These are phyloP conservation scores for Premnoplex brunnescens DNA, from an alignment of 2,797 vertebrate species.

Conservation along the genomic window DNA sequence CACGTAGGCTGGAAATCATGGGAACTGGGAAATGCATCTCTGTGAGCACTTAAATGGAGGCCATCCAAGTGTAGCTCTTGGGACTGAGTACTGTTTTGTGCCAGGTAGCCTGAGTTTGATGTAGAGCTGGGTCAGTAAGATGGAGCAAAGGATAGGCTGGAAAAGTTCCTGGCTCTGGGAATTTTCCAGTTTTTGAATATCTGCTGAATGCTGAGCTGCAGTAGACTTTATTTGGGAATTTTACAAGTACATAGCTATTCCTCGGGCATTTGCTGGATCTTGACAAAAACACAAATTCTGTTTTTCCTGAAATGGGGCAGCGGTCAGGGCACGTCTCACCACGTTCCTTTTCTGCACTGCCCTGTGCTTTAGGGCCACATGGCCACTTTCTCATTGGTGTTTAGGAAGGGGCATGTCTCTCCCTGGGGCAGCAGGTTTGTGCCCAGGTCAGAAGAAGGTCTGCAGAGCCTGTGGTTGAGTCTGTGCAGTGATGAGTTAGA, in stretches of 20 bases:
- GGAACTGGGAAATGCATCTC: neutral
- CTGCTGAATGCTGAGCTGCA: neutral
- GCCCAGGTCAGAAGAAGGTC: neutral
- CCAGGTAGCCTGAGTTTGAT: neutral
- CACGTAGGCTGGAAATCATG: accelerated
- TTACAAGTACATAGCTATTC: neutral
- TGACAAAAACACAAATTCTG: neutral
- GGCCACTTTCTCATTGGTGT: neutral
- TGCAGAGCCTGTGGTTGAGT: neutral
- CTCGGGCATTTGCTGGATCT: neutral
- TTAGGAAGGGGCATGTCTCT: neutral
- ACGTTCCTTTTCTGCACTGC: accelerated
- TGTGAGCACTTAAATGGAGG: neutral
- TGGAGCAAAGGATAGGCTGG: neutral
- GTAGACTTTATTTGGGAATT: neutral
- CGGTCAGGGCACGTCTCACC: accelerated
- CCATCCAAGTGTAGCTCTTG: neutral
- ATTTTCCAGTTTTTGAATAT: neutral
- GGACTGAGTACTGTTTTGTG: neutral
- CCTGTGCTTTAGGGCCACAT: too few species aligned
- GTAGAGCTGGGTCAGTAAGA: neutral
- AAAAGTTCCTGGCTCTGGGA: neutral
- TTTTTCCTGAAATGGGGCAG: neutral
- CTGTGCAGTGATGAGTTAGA: neutral
- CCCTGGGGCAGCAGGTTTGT: neutral